Evolutionary conservation across 2,888 invertebrate genomes (phyloP).

Genomic region (Nysson spinosus): DNA sequence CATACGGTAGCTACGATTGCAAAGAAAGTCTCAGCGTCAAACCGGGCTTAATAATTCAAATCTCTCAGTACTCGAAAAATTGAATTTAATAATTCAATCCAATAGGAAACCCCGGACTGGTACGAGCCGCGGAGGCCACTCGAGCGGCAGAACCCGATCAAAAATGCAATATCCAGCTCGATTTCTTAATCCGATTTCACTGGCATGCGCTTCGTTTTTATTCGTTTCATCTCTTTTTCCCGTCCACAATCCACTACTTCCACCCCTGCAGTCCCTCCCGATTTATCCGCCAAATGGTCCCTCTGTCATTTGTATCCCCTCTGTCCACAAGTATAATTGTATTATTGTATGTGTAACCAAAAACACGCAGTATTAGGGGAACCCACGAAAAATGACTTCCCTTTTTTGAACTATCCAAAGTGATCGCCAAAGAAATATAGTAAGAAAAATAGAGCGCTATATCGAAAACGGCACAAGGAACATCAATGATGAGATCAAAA

Average conservation of each 20-base stretch:
- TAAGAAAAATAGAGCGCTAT: neutral
- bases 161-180: slow-evolving; percentile 76
- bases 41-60: slow-evolving; percentile 74
- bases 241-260: neutral
- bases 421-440: slow-evolving; percentile 15
- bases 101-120: slow-evolving; percentile 71
- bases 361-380: too few species aligned
- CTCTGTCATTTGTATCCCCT: too few species aligned
- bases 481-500: slow-evolving; percentile 27
- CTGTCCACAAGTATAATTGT: too few species aligned
- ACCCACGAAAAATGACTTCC: too few species aligned
- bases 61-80: slow-evolving; percentile 77
- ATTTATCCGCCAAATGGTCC: too few species aligned
- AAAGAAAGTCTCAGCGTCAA: slow-evolving; percentile 63
- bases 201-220: slow-evolving; percentile 48
- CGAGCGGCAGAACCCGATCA: slow-evolving; percentile 68
- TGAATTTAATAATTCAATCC: slow-evolving; percentile 78
- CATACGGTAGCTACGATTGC: slow-evolving; percentile 50
- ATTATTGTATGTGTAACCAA: too few species aligned
- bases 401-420: slow-evolving; percentile 22
- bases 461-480: neutral
- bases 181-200: slow-evolving; percentile 76
- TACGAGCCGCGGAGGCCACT: slow-evolving; percentile 59
- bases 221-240: slow-evolving; percentile 4
- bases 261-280: too few species aligned